Evolutionary conservation across 2,888 invertebrate genomes (phyloP), one percentile per base, ranked within the genome.

Genomic region (Scotopteryx bipunctaria): DNA sequence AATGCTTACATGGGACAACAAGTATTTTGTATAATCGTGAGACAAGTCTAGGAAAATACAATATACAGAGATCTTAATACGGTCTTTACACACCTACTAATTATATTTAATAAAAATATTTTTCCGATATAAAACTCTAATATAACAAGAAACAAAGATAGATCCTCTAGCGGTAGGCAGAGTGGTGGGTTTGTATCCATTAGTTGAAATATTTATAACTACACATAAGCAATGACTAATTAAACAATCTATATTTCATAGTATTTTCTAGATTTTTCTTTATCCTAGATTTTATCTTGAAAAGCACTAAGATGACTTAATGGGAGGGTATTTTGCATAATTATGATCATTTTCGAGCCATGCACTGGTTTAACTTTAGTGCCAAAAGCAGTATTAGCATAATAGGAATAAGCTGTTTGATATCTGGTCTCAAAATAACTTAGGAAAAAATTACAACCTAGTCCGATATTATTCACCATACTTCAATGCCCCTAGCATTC

Each of bases 161-260:
- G 67, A 77, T 71, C 66, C 68, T 82, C 72, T 79, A 50, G 55
- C 81, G 83, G 83, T 82, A 79, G 82, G 82, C 68, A 61, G 67
- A 65, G 57, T 79, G 83, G 83, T 83, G 83, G 83, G 83, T 63
- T 54, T 69, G 64, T 54, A 60, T 53, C 46, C 14, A 23, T 53
- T 57, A 48, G 27, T 52, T 48, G 42, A 44, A 44, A n/a, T 48
- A 48, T 43, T 47, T 21, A 47, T 41, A 36, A 36, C 44, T 54
- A 48, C 35, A 45, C 29, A 31, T 40, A 48, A 40, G 53, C 40
- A 47, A 53, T 38, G 13, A 52, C 46, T 41, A 17, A 35, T 15
- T 51, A 19, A 31, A 50, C 38, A 38, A 36, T 14, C 9, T 29
- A 32, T 42, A 42, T 42, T 31, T 19, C 31, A 41, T 15, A 38